Percentiles rank a stretch among this genome's conserved stretches.
Conservation (phyloP, 2,113 vertebrate genomes). For the Barbus barbus region DNA sequence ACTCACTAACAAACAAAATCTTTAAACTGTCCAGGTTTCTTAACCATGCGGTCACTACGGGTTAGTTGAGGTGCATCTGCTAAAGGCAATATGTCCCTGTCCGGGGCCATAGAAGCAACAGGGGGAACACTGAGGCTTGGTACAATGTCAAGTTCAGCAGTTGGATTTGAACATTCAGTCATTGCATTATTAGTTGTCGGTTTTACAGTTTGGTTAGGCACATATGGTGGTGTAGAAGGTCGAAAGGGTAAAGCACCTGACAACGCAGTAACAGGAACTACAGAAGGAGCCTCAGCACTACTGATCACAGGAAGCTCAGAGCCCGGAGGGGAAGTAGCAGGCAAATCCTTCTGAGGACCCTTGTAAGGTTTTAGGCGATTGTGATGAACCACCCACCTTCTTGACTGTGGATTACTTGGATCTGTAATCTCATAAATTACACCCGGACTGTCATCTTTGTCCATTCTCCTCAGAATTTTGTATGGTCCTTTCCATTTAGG, state of each 20-base stretch:
- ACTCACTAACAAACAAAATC: too few species aligned
- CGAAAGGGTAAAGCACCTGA: slow-evolving; percentile 8
- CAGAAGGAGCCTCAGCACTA: neutral
- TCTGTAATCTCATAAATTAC: too few species aligned
- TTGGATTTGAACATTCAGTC: neutral
- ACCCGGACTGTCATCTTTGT: too few species aligned
- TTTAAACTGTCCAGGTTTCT: neutral
- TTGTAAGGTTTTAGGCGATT: too few species aligned
- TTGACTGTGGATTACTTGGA: too few species aligned
- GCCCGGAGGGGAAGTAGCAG: neutral
- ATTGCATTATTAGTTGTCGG: neutral
- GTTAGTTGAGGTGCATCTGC: neutral
- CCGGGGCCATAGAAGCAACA: neutral
- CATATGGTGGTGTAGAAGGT: neutral
- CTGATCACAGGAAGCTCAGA: neutral
- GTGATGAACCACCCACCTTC: too few species aligned
- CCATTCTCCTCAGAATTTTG: too few species aligned
- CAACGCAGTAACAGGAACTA: neutral
- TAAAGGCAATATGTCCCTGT: neutral
- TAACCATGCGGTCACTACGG: neutral
- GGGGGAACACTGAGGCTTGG: neutral
- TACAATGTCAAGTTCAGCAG: neutral
- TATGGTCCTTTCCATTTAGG: too few species aligned
- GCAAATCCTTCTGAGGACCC: neutral
- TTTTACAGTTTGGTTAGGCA: neutral